Evolutionary conservation across 1,140 invertebrate genomes (phyloP), one percentile per base, ranked within the genome.

Genomic region (Bradysia coprophila): DNA sequence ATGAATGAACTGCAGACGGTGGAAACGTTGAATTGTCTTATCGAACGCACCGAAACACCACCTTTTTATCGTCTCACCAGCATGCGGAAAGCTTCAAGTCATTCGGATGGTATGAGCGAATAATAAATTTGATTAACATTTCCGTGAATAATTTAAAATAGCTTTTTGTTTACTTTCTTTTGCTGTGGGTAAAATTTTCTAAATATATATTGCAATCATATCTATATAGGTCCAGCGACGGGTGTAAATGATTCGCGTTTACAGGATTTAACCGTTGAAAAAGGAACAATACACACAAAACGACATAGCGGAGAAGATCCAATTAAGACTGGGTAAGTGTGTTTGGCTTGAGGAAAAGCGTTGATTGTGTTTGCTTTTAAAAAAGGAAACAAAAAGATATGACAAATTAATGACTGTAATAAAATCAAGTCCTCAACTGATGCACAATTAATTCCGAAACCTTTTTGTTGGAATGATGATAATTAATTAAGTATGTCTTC

Each of bases 1-100:
- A 93, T 98, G 85, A 79, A 79, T 11, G 93, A 98, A 63, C 66
- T 99, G 33, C 86, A 94, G 64, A 94, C 91, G 0, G 89, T 96
- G 2, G 93, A 97, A 62, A 94, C 89, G 0, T 65, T 96, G 3
- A 93, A 91, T 61, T 92, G 89, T 56, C 68, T 91, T 42, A 93
- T 96, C 48, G 93, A 96, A 59, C 66, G 92, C 38, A 97, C 90
- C 0, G 91, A 98, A 69, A 95, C 94, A 0, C 91, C 93, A 21
- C 94, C 94, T 1, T 98, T 94, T 63, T 98, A 94, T 64, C 71
- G 93, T 20, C 69, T 96, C 43, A 92, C 87, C 1, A 83, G 79
- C 48, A 79, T 91, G 77, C 56, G 88, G 13, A 92, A 92, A 63
- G 79, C 86, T n/a, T 83, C 81, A 13, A 82, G 75, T 40, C 85